These are phyloP conservation scores for Characodon lateralis DNA, from an alignment of 2,797 vertebrate genomes.

Conservation along the genomic window DNA sequence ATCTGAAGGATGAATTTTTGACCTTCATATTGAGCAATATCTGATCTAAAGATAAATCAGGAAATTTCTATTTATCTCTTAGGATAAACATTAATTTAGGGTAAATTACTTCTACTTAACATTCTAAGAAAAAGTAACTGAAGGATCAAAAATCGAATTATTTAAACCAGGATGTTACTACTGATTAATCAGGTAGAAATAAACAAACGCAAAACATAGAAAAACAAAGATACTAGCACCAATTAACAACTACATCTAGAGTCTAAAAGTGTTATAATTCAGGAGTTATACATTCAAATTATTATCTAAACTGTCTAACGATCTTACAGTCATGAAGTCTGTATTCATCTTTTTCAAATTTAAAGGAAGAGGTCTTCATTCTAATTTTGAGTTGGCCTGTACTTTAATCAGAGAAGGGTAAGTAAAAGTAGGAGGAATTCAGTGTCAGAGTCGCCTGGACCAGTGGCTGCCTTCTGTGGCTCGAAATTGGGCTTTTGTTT, in stretches of 20 bases:
- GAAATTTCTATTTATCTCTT: background rate
- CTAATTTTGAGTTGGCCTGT: background rate
- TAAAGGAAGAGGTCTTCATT: background rate
- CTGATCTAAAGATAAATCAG: background rate
- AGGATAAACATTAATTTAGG: background rate
- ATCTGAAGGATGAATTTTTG: slow-evolving; percentile 1
- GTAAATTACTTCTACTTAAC: background rate
- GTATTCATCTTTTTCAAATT: background rate
- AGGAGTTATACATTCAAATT: too few relatives aligned
- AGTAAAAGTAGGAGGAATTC: background rate
- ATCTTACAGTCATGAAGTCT: background rate
- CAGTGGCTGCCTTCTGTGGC: background rate
- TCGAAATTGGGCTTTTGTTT: background rate
- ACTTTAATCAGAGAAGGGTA: background rate
- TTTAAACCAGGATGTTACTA: background rate
- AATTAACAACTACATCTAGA: too few relatives aligned
- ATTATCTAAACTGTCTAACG: background rate
- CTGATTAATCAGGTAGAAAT: background rate
- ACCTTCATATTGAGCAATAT: background rate
- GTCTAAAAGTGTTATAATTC: background rate
- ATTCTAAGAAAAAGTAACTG: background rate
- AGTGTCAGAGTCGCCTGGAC: background rate
- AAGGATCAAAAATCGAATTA: background rate
- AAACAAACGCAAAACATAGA: background rate
- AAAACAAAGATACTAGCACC: background rate